phyloP scores from a whole-genome alignment of 2,797 vertebrate species.

The Megalops cyprinoides region DNA sequence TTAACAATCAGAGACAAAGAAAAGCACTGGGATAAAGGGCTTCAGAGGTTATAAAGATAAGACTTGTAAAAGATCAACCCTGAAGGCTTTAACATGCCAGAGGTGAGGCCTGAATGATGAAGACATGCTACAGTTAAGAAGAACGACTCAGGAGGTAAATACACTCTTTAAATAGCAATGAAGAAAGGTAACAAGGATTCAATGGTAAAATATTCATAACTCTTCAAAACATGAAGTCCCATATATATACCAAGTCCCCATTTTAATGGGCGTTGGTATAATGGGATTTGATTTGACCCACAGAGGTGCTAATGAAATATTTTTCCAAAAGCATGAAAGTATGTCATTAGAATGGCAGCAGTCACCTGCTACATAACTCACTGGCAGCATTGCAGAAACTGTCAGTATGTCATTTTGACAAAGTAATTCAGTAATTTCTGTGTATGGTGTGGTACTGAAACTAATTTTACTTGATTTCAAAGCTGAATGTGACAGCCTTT shows the following conservation, averaged over 20 bases:
- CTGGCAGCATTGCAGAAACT: neutral
- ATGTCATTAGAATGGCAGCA: neutral
- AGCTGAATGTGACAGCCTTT: neutral
- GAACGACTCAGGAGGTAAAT: neutral
- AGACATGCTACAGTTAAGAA: neutral
- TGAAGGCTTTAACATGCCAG: neutral
- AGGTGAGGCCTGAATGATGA: neutral
- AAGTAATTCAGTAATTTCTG: neutral
- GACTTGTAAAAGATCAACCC: neutral
- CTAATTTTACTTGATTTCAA: neutral
- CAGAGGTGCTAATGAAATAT: neutral
- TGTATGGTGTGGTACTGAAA: no score
- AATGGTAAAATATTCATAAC: neutral
- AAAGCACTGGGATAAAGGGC: neutral
- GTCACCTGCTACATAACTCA: neutral
- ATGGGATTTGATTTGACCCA: neutral
- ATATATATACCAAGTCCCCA: neutral
- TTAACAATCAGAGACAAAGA: neutral
- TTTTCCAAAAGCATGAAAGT: neutral
- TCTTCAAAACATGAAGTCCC: neutral
- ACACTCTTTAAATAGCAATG: neutral
- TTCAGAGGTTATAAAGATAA: neutral
- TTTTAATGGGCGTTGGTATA: constrained; percentile 1
- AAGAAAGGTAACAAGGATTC: neutral
- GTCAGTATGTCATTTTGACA: no score